Evolutionary conservation across 2,888 invertebrate genomes (phyloP), one percentile per base, ranked within the genome.

Genomic region (Hydroisotoma schaefferi): DNA sequence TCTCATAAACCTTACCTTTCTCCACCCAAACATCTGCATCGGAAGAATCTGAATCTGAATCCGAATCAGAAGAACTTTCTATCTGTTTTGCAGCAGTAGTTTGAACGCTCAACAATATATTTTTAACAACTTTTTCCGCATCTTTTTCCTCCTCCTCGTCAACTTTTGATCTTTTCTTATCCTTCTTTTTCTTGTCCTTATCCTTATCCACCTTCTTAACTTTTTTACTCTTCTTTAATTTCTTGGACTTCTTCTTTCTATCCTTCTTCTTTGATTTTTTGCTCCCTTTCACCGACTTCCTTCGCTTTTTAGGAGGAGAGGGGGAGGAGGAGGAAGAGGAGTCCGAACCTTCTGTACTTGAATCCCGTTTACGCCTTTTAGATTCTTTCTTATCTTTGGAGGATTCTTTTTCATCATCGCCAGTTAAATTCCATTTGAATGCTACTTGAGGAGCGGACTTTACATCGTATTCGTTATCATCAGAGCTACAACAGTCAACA

Each of bases 1-100:
- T 43, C 6, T 43, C 20, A 15, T 6, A 43, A n/a, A 18, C 12
- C 8, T 43, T 62, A 69, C 67, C 47, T 59, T 70, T 72, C 33
- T 72, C 72, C 3, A 70, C 63, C 72, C 72, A 72, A 33, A 63
- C 37, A 33, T 58, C 69, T 28, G 65, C 68, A 4, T 60, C 61
- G 4, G 38, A 55, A 3, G 59, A 44, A n/a, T 54, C 43, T 8
- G 63, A 52, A 18, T 44, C 59, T 12, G 61, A 49, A n/a, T 57
- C 61, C 5, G 59, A 49, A 12, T 29, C 22, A 15, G 57, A 57
- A 1, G 60, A 43, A 15, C 28, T 46, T 27, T 57, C 44, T 23
- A 37, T 15, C 5, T n/a, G 37, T 20, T 5, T 8, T 5, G 33
- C 3, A 22, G 33, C 20, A n/a, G 22, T 48, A 29, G 40, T 20